Base-by-base conservation (phyloP, 2,888 invertebrate species). In the Acleris emargana region DNA sequence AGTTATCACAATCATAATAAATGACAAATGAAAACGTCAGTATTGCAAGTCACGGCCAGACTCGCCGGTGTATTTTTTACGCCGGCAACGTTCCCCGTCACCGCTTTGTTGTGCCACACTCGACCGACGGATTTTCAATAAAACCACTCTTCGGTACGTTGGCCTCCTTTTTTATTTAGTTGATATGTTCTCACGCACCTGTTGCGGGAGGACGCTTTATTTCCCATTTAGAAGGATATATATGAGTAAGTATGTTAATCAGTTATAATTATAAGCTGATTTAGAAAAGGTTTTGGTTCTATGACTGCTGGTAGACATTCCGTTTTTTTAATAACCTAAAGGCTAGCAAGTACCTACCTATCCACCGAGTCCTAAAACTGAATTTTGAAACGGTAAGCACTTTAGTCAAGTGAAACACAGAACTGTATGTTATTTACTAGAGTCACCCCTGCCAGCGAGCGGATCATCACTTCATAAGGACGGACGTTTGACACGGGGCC, bases 1-100 rank as follows among this genome's bases (percentile, higher is more conserved):
- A 83, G 86, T 91, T 90, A 91, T 87, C 89, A 91, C 91, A 92
- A 93, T 92, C 93, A 93, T 91, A 93, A 93, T 91, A 92, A 91
- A 93, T 93, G 93, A 93, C 93, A 93, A 89, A 93, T 92, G 92
- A 87, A 91, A 91, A 87, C 82, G 81, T 76, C 80, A 78, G 78
- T 83, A 80, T 84, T 87, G 93, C 93, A 92, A 93, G 93, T 93
- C 93, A 93, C 79, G 81, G 79, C 76, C 70, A 71, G 73, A 70
- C 74, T 71, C 67, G 71, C 70, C 75, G 73, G 76, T 79, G 80
- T 83, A 82, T 87, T 89, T 81, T 82, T 84, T 84, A 82, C 78
- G 76, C 77, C 79, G 78, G 80, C 81, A 84, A 84, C 86, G 83
- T 85, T 87, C 85, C 78, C 82, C 79, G 81, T 81, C 79, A 76